These are phyloP conservation scores for Saguinus midas DNA, from an alignment of 2,113 vertebrate genomes.

Conservation along the genomic window DNA sequence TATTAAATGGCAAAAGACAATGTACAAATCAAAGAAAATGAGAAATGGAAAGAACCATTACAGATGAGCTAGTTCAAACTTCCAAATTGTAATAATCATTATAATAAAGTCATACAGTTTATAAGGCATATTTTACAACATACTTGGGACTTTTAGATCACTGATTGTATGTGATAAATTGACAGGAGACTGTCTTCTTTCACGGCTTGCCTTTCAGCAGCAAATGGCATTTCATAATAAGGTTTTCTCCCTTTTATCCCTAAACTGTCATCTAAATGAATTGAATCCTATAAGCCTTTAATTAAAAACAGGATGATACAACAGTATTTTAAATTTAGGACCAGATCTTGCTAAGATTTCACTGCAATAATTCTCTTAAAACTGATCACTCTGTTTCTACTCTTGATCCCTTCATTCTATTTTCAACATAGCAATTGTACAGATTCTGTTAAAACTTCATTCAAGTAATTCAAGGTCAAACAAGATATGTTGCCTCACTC, in stretches of 20 bases:
- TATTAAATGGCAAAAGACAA: conserved; percentile 54
- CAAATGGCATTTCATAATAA: conserved; percentile 23
- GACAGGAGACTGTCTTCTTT: not conserved
- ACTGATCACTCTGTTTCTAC: not conserved
- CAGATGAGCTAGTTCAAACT: not conserved
- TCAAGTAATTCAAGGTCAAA: not conserved
- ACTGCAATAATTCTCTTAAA: not conserved
- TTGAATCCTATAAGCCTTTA: not conserved
- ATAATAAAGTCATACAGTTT: not conserved
- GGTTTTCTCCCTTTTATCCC: conserved; percentile 17
- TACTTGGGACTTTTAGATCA: not conserved
- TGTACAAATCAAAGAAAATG: conserved; percentile 35
- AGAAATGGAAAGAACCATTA: not conserved
- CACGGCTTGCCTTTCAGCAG: not conserved
- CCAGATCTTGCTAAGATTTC: conserved; percentile 45
- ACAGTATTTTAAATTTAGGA: conserved; percentile 36
- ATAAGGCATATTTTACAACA: not conserved
- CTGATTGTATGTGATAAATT: not conserved
- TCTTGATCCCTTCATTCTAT: not conserved
- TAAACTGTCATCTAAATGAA: conserved; percentile 36
- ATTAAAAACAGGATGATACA: conserved; percentile 53
- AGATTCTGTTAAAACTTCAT: not conserved
- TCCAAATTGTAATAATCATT: not conserved
- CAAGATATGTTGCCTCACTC: rapidly evolving
- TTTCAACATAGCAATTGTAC: not conserved